Conservation (phyloP, 2,797 vertebrate species). For the Agapornis canus region DNA sequence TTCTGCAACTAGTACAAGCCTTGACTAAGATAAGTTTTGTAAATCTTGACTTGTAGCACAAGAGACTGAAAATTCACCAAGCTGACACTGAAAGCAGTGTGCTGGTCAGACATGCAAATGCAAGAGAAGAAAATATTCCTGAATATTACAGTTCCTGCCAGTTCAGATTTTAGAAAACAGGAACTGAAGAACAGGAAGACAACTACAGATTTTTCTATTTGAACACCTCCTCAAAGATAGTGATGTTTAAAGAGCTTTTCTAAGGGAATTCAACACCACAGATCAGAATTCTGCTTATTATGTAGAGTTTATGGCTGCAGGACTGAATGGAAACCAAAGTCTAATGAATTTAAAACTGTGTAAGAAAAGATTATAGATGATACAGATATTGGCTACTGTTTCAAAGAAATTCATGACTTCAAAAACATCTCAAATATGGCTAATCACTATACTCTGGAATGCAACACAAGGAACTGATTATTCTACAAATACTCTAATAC, state of each 20-base stretch:
- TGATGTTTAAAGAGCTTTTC: not conserved
- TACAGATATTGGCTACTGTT: not conserved
- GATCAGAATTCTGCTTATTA: not conserved
- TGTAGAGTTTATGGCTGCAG: accelerated
- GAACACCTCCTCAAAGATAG: not conserved
- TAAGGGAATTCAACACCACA: not conserved
- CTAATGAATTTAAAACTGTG: not conserved
- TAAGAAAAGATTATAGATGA: not conserved
- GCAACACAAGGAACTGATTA: not conserved
- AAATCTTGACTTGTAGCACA: not conserved
- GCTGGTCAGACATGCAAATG: not conserved
- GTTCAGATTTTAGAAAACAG: not conserved
- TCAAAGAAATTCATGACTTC: not conserved
- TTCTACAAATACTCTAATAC: not conserved
- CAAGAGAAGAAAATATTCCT: not conserved
- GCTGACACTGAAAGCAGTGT: not conserved
- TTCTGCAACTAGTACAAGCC: not conserved
- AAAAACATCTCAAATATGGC: not conserved
- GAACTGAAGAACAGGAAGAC: not conserved
- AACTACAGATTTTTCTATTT: not conserved
- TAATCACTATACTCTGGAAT: not conserved
- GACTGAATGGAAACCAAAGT: not conserved
- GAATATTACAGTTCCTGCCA: not conserved
- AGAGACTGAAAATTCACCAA: not conserved
- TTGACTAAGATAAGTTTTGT: not conserved